These are phyloP conservation scores for Oryzaephilus surinamensis DNA, from an alignment of 1,140 invertebrate species.

Conservation along the genomic window DNA sequence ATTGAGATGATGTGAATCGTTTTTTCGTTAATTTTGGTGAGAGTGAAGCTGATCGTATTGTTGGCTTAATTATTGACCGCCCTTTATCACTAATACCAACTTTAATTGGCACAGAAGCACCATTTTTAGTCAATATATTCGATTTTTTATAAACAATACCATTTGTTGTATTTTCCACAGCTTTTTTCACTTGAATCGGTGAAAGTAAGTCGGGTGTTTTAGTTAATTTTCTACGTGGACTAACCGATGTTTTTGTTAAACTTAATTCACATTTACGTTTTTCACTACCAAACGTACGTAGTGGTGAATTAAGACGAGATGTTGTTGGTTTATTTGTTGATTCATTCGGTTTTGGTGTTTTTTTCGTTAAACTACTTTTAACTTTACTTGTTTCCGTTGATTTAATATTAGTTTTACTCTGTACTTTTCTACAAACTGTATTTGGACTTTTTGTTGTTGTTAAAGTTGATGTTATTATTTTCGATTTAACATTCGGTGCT, in stretches of 20 bases:
- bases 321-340: slow-evolving; percentile 4
- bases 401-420: slow-evolving; percentile 23
- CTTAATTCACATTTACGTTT: slow-evolving; percentile 28
- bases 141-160: slow-evolving; percentile 37
- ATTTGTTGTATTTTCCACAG: slow-evolving; percentile 34
- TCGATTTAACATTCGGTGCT: slow-evolving; percentile 28
- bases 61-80: slow-evolving; percentile 32
- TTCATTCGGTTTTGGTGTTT: not conserved
- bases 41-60: slow-evolving; percentile 28
- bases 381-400: slow-evolving; percentile 8
- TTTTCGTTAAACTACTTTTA: slow-evolving; percentile 1
- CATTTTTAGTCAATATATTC: slow-evolving; percentile 32
- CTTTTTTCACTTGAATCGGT: slow-evolving; percentile 47
- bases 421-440: slow-evolving; percentile 15
- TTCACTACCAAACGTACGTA: slow-evolving; percentile 37
- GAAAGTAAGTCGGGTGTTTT: slow-evolving; percentile 46
- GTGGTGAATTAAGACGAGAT: too few relatives aligned
- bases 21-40: slow-evolving; percentile 12
- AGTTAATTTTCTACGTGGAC: slow-evolving; percentile 24
- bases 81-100: slow-evolving; percentile 40
- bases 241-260: slow-evolving; percentile 15
- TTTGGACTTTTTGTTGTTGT: slow-evolving; percentile 19
- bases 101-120: slow-evolving; percentile 33
- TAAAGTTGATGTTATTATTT: slow-evolving; percentile 20
- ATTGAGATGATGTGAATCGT: slow-evolving; percentile 12